Evolutionary conservation across 2,888 invertebrate genomes (phyloP).

Genomic region (Troglohyphantes excavatus): DNA sequence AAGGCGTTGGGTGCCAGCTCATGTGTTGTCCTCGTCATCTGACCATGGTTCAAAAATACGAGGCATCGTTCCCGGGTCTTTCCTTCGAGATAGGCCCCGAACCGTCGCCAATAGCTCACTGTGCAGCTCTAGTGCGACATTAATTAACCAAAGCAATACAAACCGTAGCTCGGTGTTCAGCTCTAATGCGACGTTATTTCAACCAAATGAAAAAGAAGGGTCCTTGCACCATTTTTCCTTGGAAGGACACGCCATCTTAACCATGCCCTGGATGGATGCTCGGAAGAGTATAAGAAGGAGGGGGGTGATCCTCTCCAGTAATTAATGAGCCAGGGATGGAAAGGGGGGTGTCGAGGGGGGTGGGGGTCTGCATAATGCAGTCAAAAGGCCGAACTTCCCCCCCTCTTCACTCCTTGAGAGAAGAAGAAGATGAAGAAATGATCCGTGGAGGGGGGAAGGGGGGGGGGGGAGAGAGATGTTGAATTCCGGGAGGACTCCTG

Average conservation of each 20-base stretch:
- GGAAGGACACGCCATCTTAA: conserved; percentile 4
- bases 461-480: conserved; percentile 62
- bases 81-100: too few relatives aligned
- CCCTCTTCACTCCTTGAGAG: conserved; percentile 11
- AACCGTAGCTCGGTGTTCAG: too few relatives aligned
- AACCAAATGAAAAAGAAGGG: neutral
- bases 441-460: conserved; percentile 48
- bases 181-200: neutral
- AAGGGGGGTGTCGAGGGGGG: conserved; percentile 61
- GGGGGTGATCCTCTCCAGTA: conserved; percentile 73
- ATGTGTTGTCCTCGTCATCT: too few relatives aligned
- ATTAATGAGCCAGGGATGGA: conserved; percentile 75
- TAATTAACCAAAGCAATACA: too few relatives aligned
- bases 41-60: too few relatives aligned
- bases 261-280: conserved; percentile 27
- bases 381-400: conserved; percentile 72
- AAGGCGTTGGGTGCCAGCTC: too few relatives aligned
- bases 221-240: conserved; percentile 44
- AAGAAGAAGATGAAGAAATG: conserved; percentile 71
- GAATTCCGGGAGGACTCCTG: conserved; percentile 42
- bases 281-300: neutral
- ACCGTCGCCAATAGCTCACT: too few relatives aligned
- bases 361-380: conserved; percentile 74
- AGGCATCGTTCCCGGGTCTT: too few relatives aligned
- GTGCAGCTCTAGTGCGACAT: too few relatives aligned